These are phyloP conservation scores for Pseudonaja textilis DNA, from an alignment of 2,113 vertebrate genomes.

Conservation along the genomic window DNA sequence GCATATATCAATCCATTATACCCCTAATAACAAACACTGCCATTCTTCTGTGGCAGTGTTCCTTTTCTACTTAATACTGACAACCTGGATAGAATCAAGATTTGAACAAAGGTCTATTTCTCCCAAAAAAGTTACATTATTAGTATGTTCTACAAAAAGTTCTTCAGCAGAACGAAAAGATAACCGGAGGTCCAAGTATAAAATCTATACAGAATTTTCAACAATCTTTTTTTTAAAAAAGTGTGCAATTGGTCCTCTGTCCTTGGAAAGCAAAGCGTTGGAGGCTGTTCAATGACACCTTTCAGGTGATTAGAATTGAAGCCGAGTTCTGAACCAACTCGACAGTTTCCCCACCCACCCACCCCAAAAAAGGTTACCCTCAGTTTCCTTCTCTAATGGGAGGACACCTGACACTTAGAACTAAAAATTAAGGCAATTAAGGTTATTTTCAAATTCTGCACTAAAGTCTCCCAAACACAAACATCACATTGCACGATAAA, in stretches of 20 bases:
- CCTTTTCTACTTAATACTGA: not conserved
- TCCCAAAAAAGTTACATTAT: conserved; percentile 1
- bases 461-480: not conserved
- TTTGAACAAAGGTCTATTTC: conserved; percentile 10
- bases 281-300: not conserved
- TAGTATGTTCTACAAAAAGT: not conserved
- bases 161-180: conserved; percentile 31
- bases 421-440: not conserved
- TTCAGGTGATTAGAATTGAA: not conserved
- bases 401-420: not conserved
- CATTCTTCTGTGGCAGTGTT: not conserved
- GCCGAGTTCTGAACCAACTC: not conserved
- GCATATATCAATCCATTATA: not conserved
- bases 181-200: conserved; percentile 37
- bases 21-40: not conserved
- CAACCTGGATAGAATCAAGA: accelerated
- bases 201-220: conserved; percentile 58
- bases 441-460: not conserved
- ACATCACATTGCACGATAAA: not conserved
- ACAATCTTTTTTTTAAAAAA: conserved; percentile 2
- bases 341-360: too few relatives aligned
- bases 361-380: not conserved
- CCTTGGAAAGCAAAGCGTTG: not conserved
- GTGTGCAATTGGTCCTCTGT: conserved; percentile 38
- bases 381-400: not conserved